Evolutionary conservation across 2,888 invertebrate species (phyloP).

Genomic region (Sphaeridia pumilis): DNA sequence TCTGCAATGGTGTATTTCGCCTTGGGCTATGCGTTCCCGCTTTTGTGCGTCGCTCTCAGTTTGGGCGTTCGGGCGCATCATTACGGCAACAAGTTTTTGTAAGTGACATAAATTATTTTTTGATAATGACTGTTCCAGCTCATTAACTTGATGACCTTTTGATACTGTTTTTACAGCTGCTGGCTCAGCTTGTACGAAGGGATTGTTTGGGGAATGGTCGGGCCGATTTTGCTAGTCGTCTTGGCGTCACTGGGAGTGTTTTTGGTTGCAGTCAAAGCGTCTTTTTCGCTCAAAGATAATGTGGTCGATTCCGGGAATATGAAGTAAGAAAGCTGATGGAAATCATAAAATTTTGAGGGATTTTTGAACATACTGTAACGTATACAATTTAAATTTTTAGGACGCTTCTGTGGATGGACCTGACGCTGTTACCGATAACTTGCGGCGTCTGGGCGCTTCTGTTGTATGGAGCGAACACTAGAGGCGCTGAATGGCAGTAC

Average conservation of each 20-base stretch:
- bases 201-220: slow-evolving; percentile 90
- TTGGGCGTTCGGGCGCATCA: slow-evolving; percentile 88
- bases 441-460: slow-evolving; percentile 78
- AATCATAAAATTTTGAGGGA: too few relatives aligned
- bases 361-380: too few relatives aligned
- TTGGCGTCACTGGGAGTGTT: slow-evolving; percentile 68
- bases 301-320: slow-evolving; percentile 75
- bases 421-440: slow-evolving; percentile 70
- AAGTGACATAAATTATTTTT: too few relatives aligned
- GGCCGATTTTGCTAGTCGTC: slow-evolving; percentile 59
- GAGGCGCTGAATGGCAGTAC: slow-evolving; percentile 59
- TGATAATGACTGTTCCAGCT: too few relatives aligned
- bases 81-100: slow-evolving; percentile 90
- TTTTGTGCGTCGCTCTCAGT: slow-evolving; percentile 77
- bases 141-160: too few relatives aligned
- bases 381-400: too few relatives aligned
- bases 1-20: slow-evolving; percentile 84
- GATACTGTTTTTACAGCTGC: slow-evolving; percentile 63
- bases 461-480: slow-evolving; percentile 62
- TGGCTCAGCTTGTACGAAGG: slow-evolving; percentile 90
- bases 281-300: slow-evolving; percentile 79
- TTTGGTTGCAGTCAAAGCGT: slow-evolving; percentile 74
- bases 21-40: slow-evolving; percentile 83
- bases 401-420: slow-evolving; percentile 73
- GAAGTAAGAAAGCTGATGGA: too few relatives aligned